Base-by-base conservation (phyloP, 2,113 vertebrate species). In the Mesoclemmys tuberculata region DNA sequence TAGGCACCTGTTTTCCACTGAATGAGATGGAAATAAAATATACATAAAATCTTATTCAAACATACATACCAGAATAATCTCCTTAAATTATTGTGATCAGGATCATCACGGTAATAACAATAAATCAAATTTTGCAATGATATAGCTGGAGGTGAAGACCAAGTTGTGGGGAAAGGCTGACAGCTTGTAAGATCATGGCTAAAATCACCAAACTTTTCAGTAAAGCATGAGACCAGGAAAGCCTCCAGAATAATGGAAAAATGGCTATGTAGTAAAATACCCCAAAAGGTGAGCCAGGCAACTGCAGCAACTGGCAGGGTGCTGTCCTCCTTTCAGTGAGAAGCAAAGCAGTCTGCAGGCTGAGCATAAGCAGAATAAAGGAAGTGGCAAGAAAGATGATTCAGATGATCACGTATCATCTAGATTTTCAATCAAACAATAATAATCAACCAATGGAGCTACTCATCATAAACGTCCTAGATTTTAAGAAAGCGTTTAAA, bases 341-440 rank as follows among this genome's bases (percentile, higher is more conserved):
- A 31, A 9, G 35, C 6, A n/a, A 29, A 0, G 0, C 5, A 68
- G 82, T 80, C 38, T 49, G 9, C 35, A 54, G 2, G 18, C 18
- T 1, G 2, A 51, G 35, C 2, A 77, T 84, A 84, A 79, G 11
- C 10, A 87, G 19, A 68, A 82, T 49, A 6, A 5, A 82, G 13
- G 75, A 94, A 68, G 27, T 22, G 93, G 31, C 5, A 46, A 46
- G n/a, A n/a, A n/a, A n/a, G n/a, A n/a, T 85, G 61, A 83, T 1
- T 1, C 51, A 5, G 91, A 83, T 91, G 56, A 44, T 8, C 10
- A 38, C 56, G 44, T 1, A 0, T 5, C 41, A 46, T 8, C 0
- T 5, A 46, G 5, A 44, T 56, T 64, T 11, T 51, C 1, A 56
- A 24, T 56, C 10, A 87, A 11, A 46, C 12, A 61, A 82, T 2